Base-by-base conservation (phyloP, 2,113 vertebrate genomes). In the Ictalurus punctatus region DNA sequence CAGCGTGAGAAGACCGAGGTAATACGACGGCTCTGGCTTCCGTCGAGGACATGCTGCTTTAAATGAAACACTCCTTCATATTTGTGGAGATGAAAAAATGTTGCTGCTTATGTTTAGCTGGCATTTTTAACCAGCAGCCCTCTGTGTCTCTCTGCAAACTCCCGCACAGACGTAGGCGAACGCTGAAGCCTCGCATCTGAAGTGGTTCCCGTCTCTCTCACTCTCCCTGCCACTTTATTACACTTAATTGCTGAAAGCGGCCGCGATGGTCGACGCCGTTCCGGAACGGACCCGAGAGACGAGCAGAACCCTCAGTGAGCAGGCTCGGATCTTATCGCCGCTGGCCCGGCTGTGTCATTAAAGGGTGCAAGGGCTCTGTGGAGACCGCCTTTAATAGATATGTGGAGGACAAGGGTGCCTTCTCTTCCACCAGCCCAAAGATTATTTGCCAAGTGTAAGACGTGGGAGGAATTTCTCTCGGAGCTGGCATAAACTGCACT, bases 321-420 rank as follows among this genome's bases (percentile, higher is more conserved):
- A 34, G 10, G 83, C 73, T 86, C 65, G 27, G 54, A 84, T 87
- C 52, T 69, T 82, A 78, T 85, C 74, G 9, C 30, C 23, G 2
- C 3, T 44, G 79, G 37, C 44, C 73, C 25, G 0, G 16, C 27
- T 37, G 85, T 44, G 73, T 85, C 8, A 19, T 85, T 90, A 87
- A 82, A 61, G 58, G 8, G 85, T 83, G 67, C 85, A 40, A 19
- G 63, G 63, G 82, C 56, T 86, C 89, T 74, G 14, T 59, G 52
- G 86, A 87, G 86, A 84, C 65, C 13, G 19, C 25, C n/a, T 74
- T 69, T 83, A 88, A 71, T 88, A 30, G 83, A 81, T 88, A 65
- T 80, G 73, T 80, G 81, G 44, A 91, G 59, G 61, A 84, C 23
- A 30, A 44, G 19, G 37, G 14, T 63, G 37, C 58, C 23, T 83